Evolutionary conservation across 1,140 invertebrate species (phyloP), one percentile per base, ranked within the genome.

Genomic region (Zaprionus gabonicus): DNA sequence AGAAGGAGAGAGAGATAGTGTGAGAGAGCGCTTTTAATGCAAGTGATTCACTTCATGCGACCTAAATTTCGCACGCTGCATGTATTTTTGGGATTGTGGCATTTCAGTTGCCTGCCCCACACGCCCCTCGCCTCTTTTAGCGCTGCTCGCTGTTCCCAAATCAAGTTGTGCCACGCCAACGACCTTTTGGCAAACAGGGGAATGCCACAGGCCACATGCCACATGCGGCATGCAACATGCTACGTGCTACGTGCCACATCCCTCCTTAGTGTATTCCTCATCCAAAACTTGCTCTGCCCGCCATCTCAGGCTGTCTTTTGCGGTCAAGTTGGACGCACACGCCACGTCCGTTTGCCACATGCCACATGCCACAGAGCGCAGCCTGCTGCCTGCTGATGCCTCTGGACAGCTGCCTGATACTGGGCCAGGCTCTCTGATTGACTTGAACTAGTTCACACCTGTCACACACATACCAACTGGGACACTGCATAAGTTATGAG

Each of bases 21-120:
- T 41, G 58, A 6, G 31, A 17, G 44, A 62, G 55, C 44, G 28
- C 20, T 3, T 71, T 76, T 65, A 53, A 60, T 73, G 65, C 60
- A 51, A 62, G 57, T 87, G 81, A 87, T 88, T 87, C 83, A 87
- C 84, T 59, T 76, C 13, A 27, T 20, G 62, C 81, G 84, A 87
- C 84, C 84, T 71, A 87, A 86, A 72, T 87, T 84, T 70, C 38
- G 46, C 41, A 41, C 66, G 69, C 44, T 64, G 68, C 68, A 76
- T 34, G 46, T 87, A 88, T 87, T 87, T 87, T 87, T 88, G 85
- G 85, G 69, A 81, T 83, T 68, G 74, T 87, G 84, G 85, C 84
- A 87, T 87, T 87, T 87, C 55, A 67, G 55, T 60, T 66, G 65
- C 65, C 46, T 20, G 57, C 56, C 49, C 31, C 31, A 31, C 31